Base-by-base conservation (phyloP, 2,888 invertebrate genomes). In the Polylopha cassiicola region DNA sequence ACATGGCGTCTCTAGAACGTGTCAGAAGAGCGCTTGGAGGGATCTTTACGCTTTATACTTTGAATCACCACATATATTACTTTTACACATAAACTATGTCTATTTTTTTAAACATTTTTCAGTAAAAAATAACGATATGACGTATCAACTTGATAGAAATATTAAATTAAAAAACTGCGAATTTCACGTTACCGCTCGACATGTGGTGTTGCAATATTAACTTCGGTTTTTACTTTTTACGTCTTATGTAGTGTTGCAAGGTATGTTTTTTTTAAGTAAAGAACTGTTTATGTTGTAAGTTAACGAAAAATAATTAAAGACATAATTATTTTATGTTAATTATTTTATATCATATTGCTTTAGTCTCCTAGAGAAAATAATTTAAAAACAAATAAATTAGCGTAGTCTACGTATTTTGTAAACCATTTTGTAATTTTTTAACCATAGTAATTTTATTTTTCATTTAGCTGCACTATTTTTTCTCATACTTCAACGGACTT, bases 1-100 rank as follows among this genome's bases (percentile, higher is more conserved):
- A 80, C 69, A 82, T 82, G 81, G 81, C 81, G 81, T 77, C 77
- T 51, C 37, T 50, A 48, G 53, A 63, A 65, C 60, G 58, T 69
- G 71, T 71, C 73, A 71, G 55, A 39, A 34, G 22, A 15, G 54
- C 46, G 57, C 51, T 59, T 50, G 43, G 52, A 51, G 49, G 53
- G 55, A 55, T 41, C n/a, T 34, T 41, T 30, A 41, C 36, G 22
- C n/a, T 22, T 14, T 30, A 13, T 26, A 36, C 29, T 30, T 18
- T 26, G 26, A 34, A 34, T 20, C 36, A 36, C 16, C 41, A 41
- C 41, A 30, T 20, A 30, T 29, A 28, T 16, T 26, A 36, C 23
- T 24, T 34, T 26, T 16, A 18, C 13, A 4, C 13, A 26, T 30
- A 22, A 30, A 5, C 16, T 16, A 3, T 24, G 24, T n/a, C 9